Evolutionary conservation across 2,888 invertebrate genomes (phyloP), one percentile per base, ranked within the genome.

Genomic region (Azorinus chamasolen): DNA sequence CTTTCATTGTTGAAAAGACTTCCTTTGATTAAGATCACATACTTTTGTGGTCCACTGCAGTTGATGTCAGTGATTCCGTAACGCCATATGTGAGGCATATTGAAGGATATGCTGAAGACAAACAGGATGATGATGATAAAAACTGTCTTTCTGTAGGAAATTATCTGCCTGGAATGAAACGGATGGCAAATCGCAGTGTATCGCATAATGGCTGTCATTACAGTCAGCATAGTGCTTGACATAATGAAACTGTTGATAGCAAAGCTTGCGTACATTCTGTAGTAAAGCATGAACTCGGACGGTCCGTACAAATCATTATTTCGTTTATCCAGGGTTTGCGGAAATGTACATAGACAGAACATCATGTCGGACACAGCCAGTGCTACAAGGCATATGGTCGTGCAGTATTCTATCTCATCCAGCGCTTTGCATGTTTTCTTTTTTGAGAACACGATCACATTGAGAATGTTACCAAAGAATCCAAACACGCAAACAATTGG

Each of bases 181-280:
- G 96, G 96, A 92, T 95, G 95, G 86, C 96, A 96, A 1, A 96
- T 96, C 72, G 96, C 96, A 32, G 96, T 95, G 92, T 96, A 96
- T 55, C 96, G 94, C 91, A 96, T 96, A 65, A 96, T 94, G 18
- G 96, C 96, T 62, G 96, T 93, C 4, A 96, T 95, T 54, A 96
- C 93, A 20, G 96, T 94, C 95, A 96, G 95, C 94, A 96, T 94
- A 6, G 96, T 96, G 55, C 96, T 96, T 16, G 96, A 95, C n/a
- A 96, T 95, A 94, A 91, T 82, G 62, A 90, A 89, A 4, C 84
- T 85, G 62, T 88, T 90, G 50, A 88, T 85, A 6, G 88, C 76
- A 6, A 84, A 83, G 25, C 78, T 73, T 8, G 77, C 77, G 59
- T 88, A 89, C 69, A 85, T 83, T 16, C 74, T 58, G 72, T 88